Evolutionary conservation across 1,140 invertebrate genomes (phyloP), one percentile per base, ranked within the genome.

Genomic region (Drosophila sucinea): DNA sequence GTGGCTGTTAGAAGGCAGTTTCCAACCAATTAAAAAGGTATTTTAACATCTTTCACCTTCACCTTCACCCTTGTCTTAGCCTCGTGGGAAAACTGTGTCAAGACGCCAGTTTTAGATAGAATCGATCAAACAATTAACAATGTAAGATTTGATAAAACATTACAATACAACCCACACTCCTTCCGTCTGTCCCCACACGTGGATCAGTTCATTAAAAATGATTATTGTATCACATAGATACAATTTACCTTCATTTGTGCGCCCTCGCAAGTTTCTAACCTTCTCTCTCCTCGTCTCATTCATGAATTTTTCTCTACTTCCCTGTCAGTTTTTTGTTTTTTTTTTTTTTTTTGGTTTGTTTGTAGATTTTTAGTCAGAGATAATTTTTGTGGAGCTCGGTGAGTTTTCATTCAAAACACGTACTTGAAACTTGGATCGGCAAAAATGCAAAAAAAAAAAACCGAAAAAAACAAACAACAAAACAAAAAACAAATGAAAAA

Each of bases 341-440:
- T 55, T 51, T 29, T 47, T 40, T 73, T 17, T 65, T 73, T 73
- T 10, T 41, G n/a, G 41, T 56, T 57, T 60, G 55, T 65, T 68
- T 75, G 83, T 79, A 83, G 83, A 87, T 87, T 72, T 70, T 67
- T 62, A 80, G 72, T 58, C 73, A 66, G 17, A 89, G 83, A 89
- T 86, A 83, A 83, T 87, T 71, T 89, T 66, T 76, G 58, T 47
- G 56, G 66, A 41, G 38, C 61, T 58, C 51, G 55, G 29, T 40
- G 63, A 73, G 66, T 79, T 73, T 86, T 89, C 84, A 87, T 87
- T 87, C 83, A 87, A 67, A 78, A 66, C 83, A 87, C 83, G 84
- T 87, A 89, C 84, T 77, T 61, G 33, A 79, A 55, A 73, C 51
- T 62, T 55, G 47, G 35, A 75, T 61, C 62, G 70, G 55, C 70